A percentile compares a stretch with the other conserved stretches of the same genome.
phyloP scores from a whole-genome alignment of 2,113 vertebrate species.

The Prietella phreatophila region DNA sequence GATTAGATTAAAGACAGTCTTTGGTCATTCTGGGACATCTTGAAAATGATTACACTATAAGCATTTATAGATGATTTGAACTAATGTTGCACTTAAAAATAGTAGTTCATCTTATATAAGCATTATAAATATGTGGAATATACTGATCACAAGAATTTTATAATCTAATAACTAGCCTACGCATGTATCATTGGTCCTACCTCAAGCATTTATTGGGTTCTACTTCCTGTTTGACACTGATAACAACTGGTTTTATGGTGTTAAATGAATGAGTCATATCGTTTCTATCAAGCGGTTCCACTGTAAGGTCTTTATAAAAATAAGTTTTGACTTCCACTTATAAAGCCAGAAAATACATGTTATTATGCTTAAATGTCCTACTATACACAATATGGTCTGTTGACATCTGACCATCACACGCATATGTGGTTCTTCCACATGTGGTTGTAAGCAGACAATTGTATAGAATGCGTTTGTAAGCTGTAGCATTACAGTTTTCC shows the following conservation, averaged over 20 bases:
- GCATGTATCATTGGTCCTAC: not conserved
- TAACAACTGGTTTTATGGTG: not conserved
- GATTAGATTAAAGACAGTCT: too few relatives aligned
- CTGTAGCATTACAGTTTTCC: not conserved
- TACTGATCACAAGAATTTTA: not conserved
- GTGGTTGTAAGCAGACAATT: not conserved
- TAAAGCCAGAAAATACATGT: not conserved
- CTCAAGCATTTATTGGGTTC: not conserved
- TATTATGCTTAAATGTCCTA: not conserved
- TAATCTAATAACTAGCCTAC: not conserved
- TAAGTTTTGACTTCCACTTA: not conserved
- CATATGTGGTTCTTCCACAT: not conserved
- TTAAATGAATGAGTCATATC: not conserved
- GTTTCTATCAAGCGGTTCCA: not conserved
- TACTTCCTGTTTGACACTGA: not conserved
- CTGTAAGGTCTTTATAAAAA: not conserved
- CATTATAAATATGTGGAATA: not conserved
- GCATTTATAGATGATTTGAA: too few relatives aligned
- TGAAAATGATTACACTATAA: too few relatives aligned
- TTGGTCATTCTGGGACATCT: too few relatives aligned
- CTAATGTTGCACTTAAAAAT: too few relatives aligned
- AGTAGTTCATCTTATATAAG: too few relatives aligned
- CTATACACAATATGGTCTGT: not conserved
- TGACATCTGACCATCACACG: not conserved
- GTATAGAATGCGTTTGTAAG: not conserved